Percentiles rank a stretch among this genome's conserved stretches.
phyloP scores from a whole-genome alignment of 2,888 invertebrate species.

The Thyatira batis region DNA sequence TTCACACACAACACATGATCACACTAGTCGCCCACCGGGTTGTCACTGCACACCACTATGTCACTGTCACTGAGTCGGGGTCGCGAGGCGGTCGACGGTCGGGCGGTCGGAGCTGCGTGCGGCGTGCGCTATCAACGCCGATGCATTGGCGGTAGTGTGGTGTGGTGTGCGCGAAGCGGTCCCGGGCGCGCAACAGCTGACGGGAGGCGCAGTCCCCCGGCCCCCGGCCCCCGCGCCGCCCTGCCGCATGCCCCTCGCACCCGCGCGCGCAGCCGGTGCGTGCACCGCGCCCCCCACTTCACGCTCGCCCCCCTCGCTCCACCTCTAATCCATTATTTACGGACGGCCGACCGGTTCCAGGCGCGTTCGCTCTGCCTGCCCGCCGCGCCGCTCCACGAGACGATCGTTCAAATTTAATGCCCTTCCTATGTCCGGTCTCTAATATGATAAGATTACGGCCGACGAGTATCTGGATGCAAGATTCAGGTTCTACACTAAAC shows the following conservation, averaged over 20 bases:
- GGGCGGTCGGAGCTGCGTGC: slow-evolving; percentile 60
- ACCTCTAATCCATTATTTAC: slow-evolving; percentile 82
- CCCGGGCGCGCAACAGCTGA: slow-evolving; percentile 81
- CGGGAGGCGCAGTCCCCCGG: slow-evolving; percentile 75
- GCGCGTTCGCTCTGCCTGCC: slow-evolving; percentile 73
- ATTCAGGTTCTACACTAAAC: slow-evolving; percentile 16
- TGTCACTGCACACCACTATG: slow-evolving; percentile 58
- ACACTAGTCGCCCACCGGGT: slow-evolving; percentile 28
- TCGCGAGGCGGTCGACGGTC: slow-evolving; percentile 34
- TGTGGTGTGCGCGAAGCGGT: slow-evolving; percentile 45
- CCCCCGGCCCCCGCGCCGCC: slow-evolving; percentile 39
- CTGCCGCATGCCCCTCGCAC: slow-evolving; percentile 31
- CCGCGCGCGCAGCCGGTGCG: slow-evolving; percentile 75
- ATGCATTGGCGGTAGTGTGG: slow-evolving; percentile 74
- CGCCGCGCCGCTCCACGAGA: slow-evolving; percentile 60
- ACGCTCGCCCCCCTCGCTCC: slow-evolving; percentile 57
- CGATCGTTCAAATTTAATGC: slow-evolving; percentile 80
- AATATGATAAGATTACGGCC: slow-evolving; percentile 76
- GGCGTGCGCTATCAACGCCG: slow-evolving; percentile 73
- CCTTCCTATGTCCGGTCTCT: slow-evolving; percentile 81
- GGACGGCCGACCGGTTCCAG: slow-evolving; percentile 80
- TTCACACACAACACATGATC: slow-evolving; percentile 56
- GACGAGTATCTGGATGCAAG: slow-evolving; percentile 38
- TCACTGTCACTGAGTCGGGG: slow-evolving; percentile 42
- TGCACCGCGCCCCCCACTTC: slow-evolving; percentile 62